Evolutionary conservation across 2,797 vertebrate species (phyloP), one percentile per base, ranked within the genome.

Genomic region (Microchirus variegatus): DNA sequence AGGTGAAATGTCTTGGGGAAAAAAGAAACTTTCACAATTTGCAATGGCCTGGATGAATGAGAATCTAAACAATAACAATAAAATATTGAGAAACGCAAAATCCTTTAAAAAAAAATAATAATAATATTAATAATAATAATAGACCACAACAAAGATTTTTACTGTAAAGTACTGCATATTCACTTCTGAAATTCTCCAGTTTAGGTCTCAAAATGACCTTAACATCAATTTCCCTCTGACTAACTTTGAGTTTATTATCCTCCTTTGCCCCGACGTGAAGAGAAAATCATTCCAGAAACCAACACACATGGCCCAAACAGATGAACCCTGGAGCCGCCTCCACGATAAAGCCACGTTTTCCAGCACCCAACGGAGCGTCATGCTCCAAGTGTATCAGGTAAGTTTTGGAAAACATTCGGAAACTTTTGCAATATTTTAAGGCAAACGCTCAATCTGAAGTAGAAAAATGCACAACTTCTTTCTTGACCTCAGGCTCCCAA

Each of bases 291-390:
- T 11, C 38, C 48, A 70, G 47, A 90, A 81, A 60, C 91, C 92
- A 4, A 63, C 78, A 26, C 92, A 94, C 52, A 57, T 94, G 1
- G 86, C 85, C 35, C 94, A 95, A 57, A 88, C 80, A 13, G 90
- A 93, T 17, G 89, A 95, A 22, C 94, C 96, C 0, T 96, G 96
- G 96, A 85, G 73, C 54, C 91, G 87, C 6, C 93, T 96, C 16
- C 75, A 87, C 46, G 63, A 84, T 36, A 57, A 63, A 7, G 77
- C 81, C 5, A 96, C 95, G 0, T 0, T 75, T 13, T 70, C 92
- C 57, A 95, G 94, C 73, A 82, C 63, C 47, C 87, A 66, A 36
- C 79, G 78, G 51, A 88, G 80, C 14, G 64, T 70, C 3, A 70
- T 54, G 38, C 77, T 89, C 58, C 44, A 40, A 17, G 85, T 93